A percentile compares a stretch with the other conserved stretches of the same genome.
Conservation (phyloP, 2,888 invertebrate genomes). For the Poecilobothrus nobilitatus region DNA sequence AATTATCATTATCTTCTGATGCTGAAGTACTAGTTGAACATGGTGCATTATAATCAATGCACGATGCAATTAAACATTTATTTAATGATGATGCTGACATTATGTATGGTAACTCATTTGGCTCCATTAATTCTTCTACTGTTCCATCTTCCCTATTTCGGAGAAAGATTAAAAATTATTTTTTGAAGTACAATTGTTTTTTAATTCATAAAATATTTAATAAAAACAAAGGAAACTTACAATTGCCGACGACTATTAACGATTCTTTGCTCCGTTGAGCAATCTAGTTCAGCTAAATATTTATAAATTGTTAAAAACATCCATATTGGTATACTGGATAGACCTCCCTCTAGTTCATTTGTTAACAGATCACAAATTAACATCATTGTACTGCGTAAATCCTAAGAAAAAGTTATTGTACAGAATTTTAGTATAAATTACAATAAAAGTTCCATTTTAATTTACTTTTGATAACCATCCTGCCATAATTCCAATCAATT, state of each 20-base stretch:
- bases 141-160: background rate
- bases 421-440: background rate
- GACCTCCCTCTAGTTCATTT: constrained; percentile 75
- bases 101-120: background rate
- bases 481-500: constrained; percentile 66
- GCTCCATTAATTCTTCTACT: background rate
- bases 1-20: constrained; percentile 15
- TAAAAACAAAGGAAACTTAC: too few relatives aligned
- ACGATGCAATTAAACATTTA: constrained; percentile 23
- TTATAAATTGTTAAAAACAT: constrained; percentile 55
- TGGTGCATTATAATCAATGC: background rate
- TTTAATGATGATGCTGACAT: constrained; percentile 24
- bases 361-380: constrained; percentile 72
- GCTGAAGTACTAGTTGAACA: background rate
- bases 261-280: constrained; percentile 26
- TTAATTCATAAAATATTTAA: background rate
- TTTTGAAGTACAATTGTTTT: too few relatives aligned
- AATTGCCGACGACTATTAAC: constrained; percentile 26
- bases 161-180: background rate
- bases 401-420: constrained; percentile 42
- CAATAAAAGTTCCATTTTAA: constrained; percentile 8
- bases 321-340: constrained; percentile 59
- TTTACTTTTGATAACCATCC: constrained; percentile 57
- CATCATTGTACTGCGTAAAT: constrained; percentile 68
- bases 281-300: constrained; percentile 51